Evolutionary conservation across 2,113 vertebrate species (phyloP), one percentile per base, ranked within the genome.

Genomic region (Ceyx margarethae): DNA sequence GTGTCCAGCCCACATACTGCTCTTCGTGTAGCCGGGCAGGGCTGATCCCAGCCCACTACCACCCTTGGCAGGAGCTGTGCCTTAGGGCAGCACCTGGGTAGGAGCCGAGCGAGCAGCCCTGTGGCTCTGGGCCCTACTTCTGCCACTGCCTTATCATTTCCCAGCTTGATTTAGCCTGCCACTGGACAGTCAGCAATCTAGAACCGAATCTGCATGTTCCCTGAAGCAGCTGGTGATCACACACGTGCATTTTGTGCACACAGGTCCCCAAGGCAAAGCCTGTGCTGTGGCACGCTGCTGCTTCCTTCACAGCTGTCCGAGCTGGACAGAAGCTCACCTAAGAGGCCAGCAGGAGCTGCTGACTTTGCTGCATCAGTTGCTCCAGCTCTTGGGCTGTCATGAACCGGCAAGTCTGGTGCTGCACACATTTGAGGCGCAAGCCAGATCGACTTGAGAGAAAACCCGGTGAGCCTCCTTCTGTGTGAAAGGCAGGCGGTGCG

Each of bases 1-100:
- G 31, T 9, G 13, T 2, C 11, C 60, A n/a, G 54, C 1, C 0
- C 3, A 10, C 29, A 1, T 1, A 53, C 33, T 0, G 43, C 43
- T 45, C 43, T 45, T 45, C 11, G 43, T 45, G 43, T 13, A 45
- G 43, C 43, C 43, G 43, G 14, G 43, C 43, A 45, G 43, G 43
- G 43, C 43, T 45, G 43, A 45, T 45, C 43, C 43, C 43, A 45
- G 43, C 14, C 43, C 43, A 45, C 43, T 45, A 45, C 43, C 43
- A 45, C 14, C 43, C 43, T 15, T 45, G 43, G 43, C 11, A 45
- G 43, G 43, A 43, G 43, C 43, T 43, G 43, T 43, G 43, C 11
- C 43, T 45, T 45, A 45, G 43, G 43, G 43, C 43, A 45, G 43
- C 43, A 45, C 43, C 43, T 45, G 43, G 43, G 43, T 45, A 45